A percentile compares a stretch with the other conserved stretches of the same genome.
Evolutionary conservation across 2,888 invertebrate species (phyloP).

Genomic region (Meteorus colon): DNA sequence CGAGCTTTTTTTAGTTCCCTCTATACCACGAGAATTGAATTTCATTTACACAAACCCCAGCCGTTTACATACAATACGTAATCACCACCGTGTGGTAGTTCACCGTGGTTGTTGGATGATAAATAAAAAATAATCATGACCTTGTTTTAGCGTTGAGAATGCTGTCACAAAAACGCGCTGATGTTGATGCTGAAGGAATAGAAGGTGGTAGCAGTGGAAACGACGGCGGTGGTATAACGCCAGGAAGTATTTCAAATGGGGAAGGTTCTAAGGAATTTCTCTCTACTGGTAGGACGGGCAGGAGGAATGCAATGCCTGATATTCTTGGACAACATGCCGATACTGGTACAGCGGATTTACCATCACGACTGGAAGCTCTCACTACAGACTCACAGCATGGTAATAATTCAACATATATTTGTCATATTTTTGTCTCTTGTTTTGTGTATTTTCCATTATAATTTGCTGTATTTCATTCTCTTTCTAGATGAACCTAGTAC

Average conservation of each 20-base stretch:
- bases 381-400: constrained; percentile 77
- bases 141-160: constrained; percentile 64
- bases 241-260: constrained; percentile 71
- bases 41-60: neutral
- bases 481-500: constrained; percentile 60
- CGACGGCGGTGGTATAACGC: constrained; percentile 62
- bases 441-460: neutral
- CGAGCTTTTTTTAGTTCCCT: neutral
- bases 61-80: neutral
- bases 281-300: constrained; percentile 88
- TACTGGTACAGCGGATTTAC: constrained; percentile 85
- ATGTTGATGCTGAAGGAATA: constrained; percentile 55
- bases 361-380: constrained; percentile 83
- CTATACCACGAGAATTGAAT: neutral
- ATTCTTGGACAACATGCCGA: constrained; percentile 84
- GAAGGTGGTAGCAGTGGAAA: constrained; percentile 47
- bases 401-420: constrained; percentile 22
- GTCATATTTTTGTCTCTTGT: neutral
- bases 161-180: constrained; percentile 66
- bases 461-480: constrained; percentile 4
- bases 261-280: constrained; percentile 85
- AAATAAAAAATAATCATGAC: constrained; percentile 15
- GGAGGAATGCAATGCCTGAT: constrained; percentile 91
- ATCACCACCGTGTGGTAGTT: neutral
- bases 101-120: neutral